These are phyloP conservation scores for Magallana gigas DNA, from an alignment of 1,140 invertebrate species.

Conservation along the genomic window DNA sequence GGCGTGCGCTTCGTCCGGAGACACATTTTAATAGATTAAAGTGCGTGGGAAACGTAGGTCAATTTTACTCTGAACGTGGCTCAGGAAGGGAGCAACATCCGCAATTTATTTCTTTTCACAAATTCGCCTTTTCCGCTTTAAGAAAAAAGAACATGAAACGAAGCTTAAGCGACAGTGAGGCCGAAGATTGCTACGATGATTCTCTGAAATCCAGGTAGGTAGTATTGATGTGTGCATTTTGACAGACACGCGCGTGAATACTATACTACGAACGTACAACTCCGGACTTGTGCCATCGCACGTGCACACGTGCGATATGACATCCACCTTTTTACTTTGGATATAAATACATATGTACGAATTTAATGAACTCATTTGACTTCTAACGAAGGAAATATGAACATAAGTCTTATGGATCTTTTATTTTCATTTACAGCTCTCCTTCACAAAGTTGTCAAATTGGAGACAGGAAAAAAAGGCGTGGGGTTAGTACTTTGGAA, in stretches of 20 bases:
- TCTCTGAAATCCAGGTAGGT: slow-evolving; percentile 79
- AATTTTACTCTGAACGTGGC: slow-evolving; percentile 56
- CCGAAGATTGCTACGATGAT: slow-evolving; percentile 79
- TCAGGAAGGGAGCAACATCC: slow-evolving; percentile 64
- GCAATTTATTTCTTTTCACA: slow-evolving; percentile 45
- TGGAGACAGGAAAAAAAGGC: slow-evolving; percentile 79
- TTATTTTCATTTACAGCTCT: slow-evolving; percentile 73
- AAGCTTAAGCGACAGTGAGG: slow-evolving; percentile 79
- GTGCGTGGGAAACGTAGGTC: slow-evolving; percentile 60
- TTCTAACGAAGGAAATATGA: neutral
- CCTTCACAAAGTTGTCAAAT: slow-evolving; percentile 80
- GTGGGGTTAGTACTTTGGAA: slow-evolving; percentile 77
- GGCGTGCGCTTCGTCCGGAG: slow-evolving; percentile 57
- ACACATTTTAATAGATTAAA: slow-evolving; percentile 56
- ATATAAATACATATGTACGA: slow-evolving; percentile 30
- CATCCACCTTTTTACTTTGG: neutral
- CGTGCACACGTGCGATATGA: slow-evolving; percentile 41
- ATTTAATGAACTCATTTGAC: neutral
- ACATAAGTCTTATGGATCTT: slow-evolving; percentile 9
- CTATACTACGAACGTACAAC: slow-evolving; percentile 8
- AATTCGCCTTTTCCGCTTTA: slow-evolving; percentile 53
- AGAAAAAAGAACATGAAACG: slow-evolving; percentile 76
- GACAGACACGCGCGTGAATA: slow-evolving; percentile 34
- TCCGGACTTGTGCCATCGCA: slow-evolving; percentile 33
- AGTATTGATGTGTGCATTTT: slow-evolving; percentile 58